Base-by-base conservation (phyloP, 2,888 invertebrate genomes). In the Pristionchus entomophagus region DNA sequence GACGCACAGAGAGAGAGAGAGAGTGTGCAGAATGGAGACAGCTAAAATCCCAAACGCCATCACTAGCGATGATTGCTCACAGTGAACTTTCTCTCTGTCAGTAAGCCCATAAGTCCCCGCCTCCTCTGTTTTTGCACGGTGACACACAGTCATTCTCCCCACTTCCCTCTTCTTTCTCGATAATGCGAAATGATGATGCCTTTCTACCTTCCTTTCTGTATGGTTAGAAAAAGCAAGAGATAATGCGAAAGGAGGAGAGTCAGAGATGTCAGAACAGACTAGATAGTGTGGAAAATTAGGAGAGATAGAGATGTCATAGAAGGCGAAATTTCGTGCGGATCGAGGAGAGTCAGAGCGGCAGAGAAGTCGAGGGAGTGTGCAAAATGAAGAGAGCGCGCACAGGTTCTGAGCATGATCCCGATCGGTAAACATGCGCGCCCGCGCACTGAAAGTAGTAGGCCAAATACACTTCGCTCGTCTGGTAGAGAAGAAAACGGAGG, bases 101-200 rank as follows among this genome's bases (percentile, higher is more conserved):
- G 65, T 65, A 65, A 65, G 65, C 35, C 81, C 14, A 26, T 81
- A 49, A 53, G n/a, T 29, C 38, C 81, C 53, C 81, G 65, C 65
- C 65, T 35, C 35, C 32, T 0, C 35, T 65, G 65, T 65, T 65
- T 65, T 77, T 65, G 32, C 35, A 19, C 65, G 22, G 65, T 32
- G 6, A 35, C 35, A 38, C 65, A 65, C 65, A 65, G 65, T 32
- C 32, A 32, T 59, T 59, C 59, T n/a, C n/a, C n/a, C n/a, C n/a
- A n/a, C n/a, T n/a, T n/a, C n/a, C n/a, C n/a, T n/a, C n/a, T n/a
- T n/a, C n/a, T 59, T 59, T 59, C 51, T 19, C 51, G 51, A n/a
- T n/a, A n/a, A n/a, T 3, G 62, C 32, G 62, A 65, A 65, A 65
- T 14, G 45, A 45, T 14, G 45, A 14, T 45, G 8, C 14, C 45